phyloP scores from a whole-genome alignment of 1,140 invertebrate species.

The Aphidius gifuensis region DNA sequence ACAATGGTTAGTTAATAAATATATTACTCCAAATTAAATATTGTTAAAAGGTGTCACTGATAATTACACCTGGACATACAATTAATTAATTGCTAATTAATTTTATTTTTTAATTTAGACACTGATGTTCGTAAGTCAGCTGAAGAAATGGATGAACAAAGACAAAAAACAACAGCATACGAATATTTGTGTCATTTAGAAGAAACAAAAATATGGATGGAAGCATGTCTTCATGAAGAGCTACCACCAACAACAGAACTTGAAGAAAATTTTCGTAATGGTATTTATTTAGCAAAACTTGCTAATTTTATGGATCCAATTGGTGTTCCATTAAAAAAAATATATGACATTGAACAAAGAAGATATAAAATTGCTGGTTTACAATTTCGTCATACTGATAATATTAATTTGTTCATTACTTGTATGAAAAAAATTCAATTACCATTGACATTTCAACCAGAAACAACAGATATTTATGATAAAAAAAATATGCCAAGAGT shows the following conservation, averaged over 20 bases:
- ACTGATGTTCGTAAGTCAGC: slow-evolving; percentile 57
- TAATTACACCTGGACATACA: slow-evolving; percentile 5
- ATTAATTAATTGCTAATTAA: background rate
- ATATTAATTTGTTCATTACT: slow-evolving; percentile 81
- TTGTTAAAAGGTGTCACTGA: background rate
- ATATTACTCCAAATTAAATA: too few relatives aligned
- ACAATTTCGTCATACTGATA: slow-evolving; percentile 81
- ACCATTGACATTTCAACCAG: too few relatives aligned
- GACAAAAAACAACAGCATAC: slow-evolving; percentile 74
- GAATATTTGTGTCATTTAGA: slow-evolving; percentile 81
- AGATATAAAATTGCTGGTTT: slow-evolving; percentile 65
- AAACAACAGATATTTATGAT: too few relatives aligned
- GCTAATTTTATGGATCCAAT: slow-evolving; percentile 73
- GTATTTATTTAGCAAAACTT: slow-evolving; percentile 76
- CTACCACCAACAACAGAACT: slow-evolving; percentile 70
- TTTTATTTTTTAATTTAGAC: slow-evolving; percentile 32
- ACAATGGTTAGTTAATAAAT: slow-evolving; percentile 17
- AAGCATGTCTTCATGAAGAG: slow-evolving; percentile 69
- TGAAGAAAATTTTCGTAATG: slow-evolving; percentile 77
- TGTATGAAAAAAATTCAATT: slow-evolving; percentile 68
- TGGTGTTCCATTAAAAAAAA: slow-evolving; percentile 65
- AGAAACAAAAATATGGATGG: slow-evolving; percentile 81
- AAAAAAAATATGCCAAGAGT: too few relatives aligned
- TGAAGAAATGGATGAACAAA: slow-evolving; percentile 73
- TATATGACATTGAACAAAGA: slow-evolving; percentile 73